A percentile compares a stretch with the other conserved stretches of the same genome.
These are phyloP conservation scores for Siniperca obscura DNA, from an alignment of 2,797 vertebrate genomes.

Conservation along the genomic window DNA sequence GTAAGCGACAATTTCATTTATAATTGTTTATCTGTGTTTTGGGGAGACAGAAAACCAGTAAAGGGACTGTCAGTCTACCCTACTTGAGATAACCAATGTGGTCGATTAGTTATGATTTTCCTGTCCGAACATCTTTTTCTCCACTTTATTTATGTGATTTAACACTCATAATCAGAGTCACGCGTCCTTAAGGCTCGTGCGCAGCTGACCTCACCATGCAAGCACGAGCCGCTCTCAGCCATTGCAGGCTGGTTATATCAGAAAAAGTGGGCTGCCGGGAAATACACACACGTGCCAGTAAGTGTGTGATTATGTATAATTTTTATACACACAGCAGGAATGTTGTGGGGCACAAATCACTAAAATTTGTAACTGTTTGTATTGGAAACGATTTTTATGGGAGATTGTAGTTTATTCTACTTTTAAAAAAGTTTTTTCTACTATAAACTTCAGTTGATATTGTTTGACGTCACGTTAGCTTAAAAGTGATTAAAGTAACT, in stretches of 20 bases:
- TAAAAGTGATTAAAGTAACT: background rate
- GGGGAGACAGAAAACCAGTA: background rate
- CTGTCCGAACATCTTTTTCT: background rate
- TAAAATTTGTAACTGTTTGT: background rate
- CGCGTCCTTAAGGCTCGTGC: background rate
- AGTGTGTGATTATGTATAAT: background rate
- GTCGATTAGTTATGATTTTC: background rate
- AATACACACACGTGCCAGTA: conserved; percentile 4
- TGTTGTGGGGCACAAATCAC: background rate
- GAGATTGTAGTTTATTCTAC: background rate
- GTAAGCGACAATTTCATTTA: conserved; percentile 6
- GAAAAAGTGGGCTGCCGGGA: conserved; percentile 35
- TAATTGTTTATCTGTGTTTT: background rate
- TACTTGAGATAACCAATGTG: background rate
- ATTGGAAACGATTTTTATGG: background rate
- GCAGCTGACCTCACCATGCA: conserved; percentile 14
- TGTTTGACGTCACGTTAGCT: no score
- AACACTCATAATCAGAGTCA: conserved; percentile 9
- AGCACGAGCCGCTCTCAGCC: background rate
- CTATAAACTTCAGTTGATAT: background rate
- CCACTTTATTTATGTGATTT: background rate
- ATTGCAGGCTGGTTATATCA: background rate
- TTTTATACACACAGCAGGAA: background rate
- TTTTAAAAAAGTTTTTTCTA: background rate
- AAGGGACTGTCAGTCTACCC: background rate